phyloP scores from a whole-genome alignment of 2,888 invertebrate genomes.

The Chrysopilus asiliformis region DNA sequence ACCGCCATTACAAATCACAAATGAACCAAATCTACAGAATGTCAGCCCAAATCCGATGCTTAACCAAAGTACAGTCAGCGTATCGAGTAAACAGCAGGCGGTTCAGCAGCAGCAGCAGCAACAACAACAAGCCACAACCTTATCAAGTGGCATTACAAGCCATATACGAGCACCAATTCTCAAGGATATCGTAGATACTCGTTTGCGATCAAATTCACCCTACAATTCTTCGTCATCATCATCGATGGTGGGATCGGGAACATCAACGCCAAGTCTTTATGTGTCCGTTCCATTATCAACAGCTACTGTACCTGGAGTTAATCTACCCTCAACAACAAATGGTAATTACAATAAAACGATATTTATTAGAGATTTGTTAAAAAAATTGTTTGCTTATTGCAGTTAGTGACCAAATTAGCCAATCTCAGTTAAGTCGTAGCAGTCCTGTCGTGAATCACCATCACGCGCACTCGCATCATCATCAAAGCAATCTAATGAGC shows the following conservation, averaged over 20 bases:
- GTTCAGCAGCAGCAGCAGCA: conserved; percentile 11
- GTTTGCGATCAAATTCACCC: conserved; percentile 12
- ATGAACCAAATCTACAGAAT: conserved; percentile 22
- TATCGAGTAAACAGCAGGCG: conserved; percentile 10
- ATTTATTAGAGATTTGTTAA: not conserved
- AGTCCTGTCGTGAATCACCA: conserved; percentile 31
- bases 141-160: no score
- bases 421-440: conserved; percentile 10
- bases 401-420: conserved; percentile 9
- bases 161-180: conserved; percentile 12
- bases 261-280: conserved; percentile 41
- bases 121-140: conserved; percentile 3
- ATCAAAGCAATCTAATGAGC: conserved; percentile 10
- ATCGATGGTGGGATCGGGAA: conserved; percentile 20
- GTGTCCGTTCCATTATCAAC: conserved; percentile 49
- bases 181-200: conserved; percentile 12
- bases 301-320: conserved; percentile 37
- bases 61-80: conserved; percentile 5
- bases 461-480: conserved; percentile 9
- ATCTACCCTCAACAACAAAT: conserved; percentile 25
- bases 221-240: conserved; percentile 11
- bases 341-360: conserved; percentile 6
- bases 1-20: conserved; percentile 14
- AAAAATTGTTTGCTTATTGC: not conserved
- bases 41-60: conserved; percentile 18